Conservation (phyloP, 2,888 invertebrate genomes). For the Tuberolachnus salignus region DNA sequence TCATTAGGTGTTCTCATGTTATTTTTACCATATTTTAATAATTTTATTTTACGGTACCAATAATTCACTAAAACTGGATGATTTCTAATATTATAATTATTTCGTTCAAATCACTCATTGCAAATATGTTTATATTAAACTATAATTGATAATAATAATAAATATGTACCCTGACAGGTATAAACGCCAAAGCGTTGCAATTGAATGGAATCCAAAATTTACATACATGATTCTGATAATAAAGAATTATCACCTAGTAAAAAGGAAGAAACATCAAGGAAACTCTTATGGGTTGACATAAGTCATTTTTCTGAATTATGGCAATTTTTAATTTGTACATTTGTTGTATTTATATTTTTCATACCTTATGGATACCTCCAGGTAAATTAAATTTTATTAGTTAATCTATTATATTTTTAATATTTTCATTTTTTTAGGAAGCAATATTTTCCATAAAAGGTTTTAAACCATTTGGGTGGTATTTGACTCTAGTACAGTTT, state of each 20-base stretch:
- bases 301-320: slow-evolving; percentile 69
- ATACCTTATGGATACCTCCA: slow-evolving; percentile 89
- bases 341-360: slow-evolving; percentile 85
- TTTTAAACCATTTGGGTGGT: slow-evolving; percentile 88
- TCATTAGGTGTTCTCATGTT: no score
- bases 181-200: not conserved
- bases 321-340: slow-evolving; percentile 78
- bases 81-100: no score
- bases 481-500: slow-evolving; percentile 90
- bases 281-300: slow-evolving; percentile 73
- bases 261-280: slow-evolving; percentile 31
- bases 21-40: no score
- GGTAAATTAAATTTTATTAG: slow-evolving; percentile 61
- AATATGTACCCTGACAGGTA: not conserved
- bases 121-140: no score
- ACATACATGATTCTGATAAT: slow-evolving; percentile 31
- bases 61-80: no score
- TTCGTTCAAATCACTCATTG: no score
- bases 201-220: slow-evolving; percentile 50
- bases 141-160: not conserved
- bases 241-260: slow-evolving; percentile 21
- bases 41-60: no score
- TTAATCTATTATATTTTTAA: slow-evolving; percentile 18
- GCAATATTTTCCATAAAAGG: slow-evolving; percentile 89
- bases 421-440: slow-evolving; percentile 67